Percentiles rank a stretch among this genome's conserved stretches.
phyloP scores from a whole-genome alignment of 2,113 vertebrate genomes.

The Channa maculata region DNA sequence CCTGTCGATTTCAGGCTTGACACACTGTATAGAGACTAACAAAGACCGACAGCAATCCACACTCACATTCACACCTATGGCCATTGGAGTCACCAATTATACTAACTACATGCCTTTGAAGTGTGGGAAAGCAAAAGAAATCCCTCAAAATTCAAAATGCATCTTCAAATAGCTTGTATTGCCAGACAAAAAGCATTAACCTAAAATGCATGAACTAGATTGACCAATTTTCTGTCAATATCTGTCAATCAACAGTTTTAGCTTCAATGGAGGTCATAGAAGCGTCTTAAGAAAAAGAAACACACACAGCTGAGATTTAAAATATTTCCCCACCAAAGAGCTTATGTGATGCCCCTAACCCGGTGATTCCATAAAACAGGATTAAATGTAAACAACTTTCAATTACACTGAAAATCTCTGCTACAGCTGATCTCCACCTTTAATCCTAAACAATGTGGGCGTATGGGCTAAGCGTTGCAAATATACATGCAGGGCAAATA shows the following conservation, averaged over 20 bases:
- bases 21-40: too few species aligned
- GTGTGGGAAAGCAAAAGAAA: too few species aligned
- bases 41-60: too few species aligned
- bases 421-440: conserved; percentile 7
- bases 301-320: neutral
- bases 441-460: conserved; percentile 7
- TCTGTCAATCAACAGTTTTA: neutral
- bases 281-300: neutral
- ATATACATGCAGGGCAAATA: neutral
- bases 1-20: too few species aligned
- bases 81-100: too few species aligned
- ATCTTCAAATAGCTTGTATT: conserved; percentile 6
- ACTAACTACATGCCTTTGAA: too few species aligned
- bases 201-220: neutral
- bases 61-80: too few species aligned
- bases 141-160: too few species aligned
- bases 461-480: too few species aligned
- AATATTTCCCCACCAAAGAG: neutral
- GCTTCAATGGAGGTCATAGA: neutral
- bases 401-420: conserved; percentile 18
- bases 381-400: conserved; percentile 12
- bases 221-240: too few species aligned
- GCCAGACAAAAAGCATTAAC: neutral
- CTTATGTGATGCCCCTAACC: neutral
- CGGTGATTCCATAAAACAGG: conserved; percentile 6